Percentiles rank a stretch among this genome's conserved stretches.
Conservation (phyloP, 1,140 invertebrate genomes). For the Dufourea novaeangliae region DNA sequence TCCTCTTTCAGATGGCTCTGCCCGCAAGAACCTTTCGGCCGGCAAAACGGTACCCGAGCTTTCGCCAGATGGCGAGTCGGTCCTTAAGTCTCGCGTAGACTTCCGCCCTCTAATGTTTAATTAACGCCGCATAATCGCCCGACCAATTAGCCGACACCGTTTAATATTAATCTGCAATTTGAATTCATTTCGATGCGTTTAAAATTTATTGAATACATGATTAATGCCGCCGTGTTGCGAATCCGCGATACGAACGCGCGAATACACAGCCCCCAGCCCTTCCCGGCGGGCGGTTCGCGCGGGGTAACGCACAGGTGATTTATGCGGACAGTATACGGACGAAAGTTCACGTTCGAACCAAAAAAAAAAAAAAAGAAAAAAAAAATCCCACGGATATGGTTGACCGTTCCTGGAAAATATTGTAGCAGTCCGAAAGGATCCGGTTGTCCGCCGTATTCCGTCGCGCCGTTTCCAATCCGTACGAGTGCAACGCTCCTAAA, state of each 20-base stretch:
- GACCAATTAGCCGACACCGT: slow-evolving; percentile 75
- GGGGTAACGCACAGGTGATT: too few species aligned
- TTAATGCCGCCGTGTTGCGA: slow-evolving; percentile 71
- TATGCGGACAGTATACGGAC: slow-evolving; percentile 36
- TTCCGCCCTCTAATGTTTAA: slow-evolving; percentile 75
- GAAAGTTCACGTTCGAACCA: slow-evolving; percentile 23
- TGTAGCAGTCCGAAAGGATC: neutral
- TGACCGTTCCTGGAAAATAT: slow-evolving; percentile 21
- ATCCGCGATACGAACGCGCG: slow-evolving; percentile 60
- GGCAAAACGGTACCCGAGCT: neutral
- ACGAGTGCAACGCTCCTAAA: neutral
- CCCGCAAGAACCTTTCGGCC: neutral
- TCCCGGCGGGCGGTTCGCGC: slow-evolving; percentile 20
- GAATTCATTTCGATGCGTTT: slow-evolving; percentile 79
- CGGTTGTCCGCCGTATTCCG: neutral
- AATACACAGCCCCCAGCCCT: slow-evolving; percentile 31
- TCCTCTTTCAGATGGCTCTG: slow-evolving; percentile 16
- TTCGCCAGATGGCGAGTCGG: slow-evolving; percentile 53
- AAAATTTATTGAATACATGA: slow-evolving; percentile 80
- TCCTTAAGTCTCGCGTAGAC: slow-evolving; percentile 22
- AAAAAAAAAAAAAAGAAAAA: too few species aligned
- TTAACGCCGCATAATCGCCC: slow-evolving; percentile 77
- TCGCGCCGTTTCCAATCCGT: neutral
- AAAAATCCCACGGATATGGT: slow-evolving; percentile 31
- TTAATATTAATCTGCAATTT: slow-evolving; percentile 81